A percentile compares a stretch with the other conserved stretches of the same genome.
Conservation (phyloP, 2,113 vertebrate genomes). For the Lepisosteus osseus region DNA sequence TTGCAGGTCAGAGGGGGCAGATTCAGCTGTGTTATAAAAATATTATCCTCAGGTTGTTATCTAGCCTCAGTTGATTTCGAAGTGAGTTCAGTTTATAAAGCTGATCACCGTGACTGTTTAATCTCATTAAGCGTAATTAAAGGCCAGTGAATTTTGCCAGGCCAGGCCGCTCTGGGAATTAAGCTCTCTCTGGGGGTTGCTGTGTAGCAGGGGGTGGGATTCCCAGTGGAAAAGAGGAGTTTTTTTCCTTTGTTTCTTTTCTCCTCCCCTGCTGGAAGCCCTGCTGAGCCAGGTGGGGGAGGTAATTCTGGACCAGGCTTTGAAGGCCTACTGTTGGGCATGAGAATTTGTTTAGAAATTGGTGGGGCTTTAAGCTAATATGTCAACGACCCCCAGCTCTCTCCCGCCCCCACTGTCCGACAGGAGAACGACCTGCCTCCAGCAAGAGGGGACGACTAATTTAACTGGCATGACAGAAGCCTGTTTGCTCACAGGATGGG, state of each 20-base stretch:
- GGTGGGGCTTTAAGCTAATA: slow-evolving; percentile 35
- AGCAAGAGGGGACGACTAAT: not conserved
- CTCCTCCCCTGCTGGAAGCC: slow-evolving; percentile 34
- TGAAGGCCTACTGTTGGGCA: slow-evolving; percentile 31
- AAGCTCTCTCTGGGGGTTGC: no score
- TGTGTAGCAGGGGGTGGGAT: no score
- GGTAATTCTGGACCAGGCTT: slow-evolving; percentile 41
- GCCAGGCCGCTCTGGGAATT: no score
- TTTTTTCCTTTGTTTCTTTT: slow-evolving; percentile 42
- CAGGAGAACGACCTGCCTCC: slow-evolving; percentile 26
- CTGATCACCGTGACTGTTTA: no score
- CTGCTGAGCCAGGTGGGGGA: slow-evolving; percentile 16
- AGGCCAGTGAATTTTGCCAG: no score
- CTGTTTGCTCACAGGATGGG: not conserved
- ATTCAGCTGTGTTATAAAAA: no score
- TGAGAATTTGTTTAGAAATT: slow-evolving; percentile 48
- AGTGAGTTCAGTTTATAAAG: no score
- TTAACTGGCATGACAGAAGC: not conserved
- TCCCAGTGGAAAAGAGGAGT: no score
- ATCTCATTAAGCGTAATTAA: no score
- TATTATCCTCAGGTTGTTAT: no score
- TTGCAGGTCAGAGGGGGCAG: no score
- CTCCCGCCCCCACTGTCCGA: slow-evolving; percentile 14
- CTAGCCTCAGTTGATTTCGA: no score
- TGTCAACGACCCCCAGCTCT: slow-evolving; percentile 28